Percentiles rank a stretch among this genome's conserved stretches.
Evolutionary conservation across 30 jellyfish, hydroid and myxozoan genomes (phyloP).

Genomic region (Mastigias papua): DNA sequence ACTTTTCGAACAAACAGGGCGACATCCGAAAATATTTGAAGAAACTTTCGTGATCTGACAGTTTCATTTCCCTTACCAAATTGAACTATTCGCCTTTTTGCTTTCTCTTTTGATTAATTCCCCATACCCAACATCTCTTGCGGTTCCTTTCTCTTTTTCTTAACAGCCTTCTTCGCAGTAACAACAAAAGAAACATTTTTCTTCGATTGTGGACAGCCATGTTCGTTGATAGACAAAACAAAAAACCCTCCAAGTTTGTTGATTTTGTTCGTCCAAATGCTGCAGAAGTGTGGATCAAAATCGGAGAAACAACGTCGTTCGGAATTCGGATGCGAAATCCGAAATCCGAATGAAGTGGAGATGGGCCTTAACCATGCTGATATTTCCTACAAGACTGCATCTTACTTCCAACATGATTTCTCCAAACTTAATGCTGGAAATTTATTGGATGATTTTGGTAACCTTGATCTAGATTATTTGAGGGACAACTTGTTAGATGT

Average conservation of each 20-base stretch:
- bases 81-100: conserved; percentile 46
- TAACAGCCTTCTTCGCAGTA: conserved; percentile 22
- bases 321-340: conserved; percentile 41
- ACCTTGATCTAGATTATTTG: no score
- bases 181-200: conserved; percentile 23
- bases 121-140: conserved; percentile 59
- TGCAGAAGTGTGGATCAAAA: conserved; percentile 46
- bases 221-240: neutral
- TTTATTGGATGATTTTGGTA: no score
- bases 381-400: no score
- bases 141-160: conserved; percentile 31
- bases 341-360: conserved; percentile 22
- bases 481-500: no score
- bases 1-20: conserved; percentile 6
- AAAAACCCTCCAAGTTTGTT: conserved; percentile 36
- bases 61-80: conserved; percentile 21
- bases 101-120: conserved; percentile 50
- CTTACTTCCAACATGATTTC: no score
- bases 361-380: conserved; percentile 1
- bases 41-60: conserved; percentile 56
- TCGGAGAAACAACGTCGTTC: conserved; percentile 49
- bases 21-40: conserved; percentile 56
- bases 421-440: no score
- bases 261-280: conserved; percentile 18
- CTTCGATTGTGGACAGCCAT: conserved; percentile 37